These are phyloP conservation scores for Entelurus aequoreus DNA, from an alignment of 2,113 vertebrate species.

Conservation along the genomic window DNA sequence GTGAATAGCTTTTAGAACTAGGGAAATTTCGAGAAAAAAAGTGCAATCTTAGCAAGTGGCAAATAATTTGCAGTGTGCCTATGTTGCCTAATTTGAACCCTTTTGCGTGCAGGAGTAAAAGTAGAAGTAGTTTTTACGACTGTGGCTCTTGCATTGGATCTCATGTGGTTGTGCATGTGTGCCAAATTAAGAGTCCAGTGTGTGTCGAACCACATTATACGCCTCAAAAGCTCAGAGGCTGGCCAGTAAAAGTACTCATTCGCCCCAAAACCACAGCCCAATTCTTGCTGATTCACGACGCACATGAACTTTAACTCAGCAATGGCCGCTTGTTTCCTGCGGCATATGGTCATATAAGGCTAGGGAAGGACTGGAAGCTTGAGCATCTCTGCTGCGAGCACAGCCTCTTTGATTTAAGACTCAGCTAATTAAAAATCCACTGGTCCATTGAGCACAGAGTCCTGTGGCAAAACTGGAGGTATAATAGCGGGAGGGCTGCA, in stretches of 20 bases:
- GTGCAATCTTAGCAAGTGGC: no score
- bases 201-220: constrained; percentile 17
- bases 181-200: constrained; percentile 1
- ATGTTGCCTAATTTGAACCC: no score
- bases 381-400: constrained; percentile 34
- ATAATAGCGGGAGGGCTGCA: constrained; percentile 14
- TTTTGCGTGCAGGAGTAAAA: no score
- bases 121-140: no score
- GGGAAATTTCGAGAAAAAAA: no score
- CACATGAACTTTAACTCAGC: constrained; percentile 33
- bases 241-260: constrained; percentile 11
- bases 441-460: constrained; percentile 38
- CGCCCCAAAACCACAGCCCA: constrained; percentile 18
- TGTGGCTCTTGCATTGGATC: neutral
- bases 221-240: constrained; percentile 16
- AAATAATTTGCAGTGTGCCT: no score
- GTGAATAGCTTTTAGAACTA: no score
- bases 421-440: constrained; percentile 51
- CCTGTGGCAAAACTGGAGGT: constrained; percentile 33
- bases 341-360: constrained; percentile 8
- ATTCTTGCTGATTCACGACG: constrained; percentile 24
- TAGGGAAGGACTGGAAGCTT: constrained; percentile 7
- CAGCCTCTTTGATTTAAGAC: constrained; percentile 45
- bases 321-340: neutral
- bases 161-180: neutral